phyloP scores from a whole-genome alignment of 1,140 invertebrate species.

The Cyclina sinensis region DNA sequence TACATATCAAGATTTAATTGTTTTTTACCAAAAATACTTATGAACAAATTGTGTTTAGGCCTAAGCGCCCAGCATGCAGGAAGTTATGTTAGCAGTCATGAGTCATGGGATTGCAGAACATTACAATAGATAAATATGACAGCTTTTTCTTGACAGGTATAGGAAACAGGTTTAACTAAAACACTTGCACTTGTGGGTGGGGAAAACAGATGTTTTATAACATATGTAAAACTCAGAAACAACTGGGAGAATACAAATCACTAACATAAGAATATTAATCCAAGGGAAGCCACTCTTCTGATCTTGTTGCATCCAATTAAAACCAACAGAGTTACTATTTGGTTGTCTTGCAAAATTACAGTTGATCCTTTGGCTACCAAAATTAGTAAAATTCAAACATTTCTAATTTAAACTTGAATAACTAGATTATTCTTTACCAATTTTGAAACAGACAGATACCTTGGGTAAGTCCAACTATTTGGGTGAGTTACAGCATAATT shows the following conservation, averaged over 20 bases:
- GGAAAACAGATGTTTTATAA: conserved; percentile 10
- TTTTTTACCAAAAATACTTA: not conserved
- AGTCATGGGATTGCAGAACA: not conserved
- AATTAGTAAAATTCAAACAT: no score
- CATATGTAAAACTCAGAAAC: not conserved
- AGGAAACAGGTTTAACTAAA: not conserved
- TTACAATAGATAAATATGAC: not conserved
- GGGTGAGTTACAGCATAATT: no score
- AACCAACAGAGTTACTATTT: not conserved
- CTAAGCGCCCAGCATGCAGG: not conserved
- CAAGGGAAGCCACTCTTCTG: not conserved
- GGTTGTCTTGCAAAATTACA: not conserved
- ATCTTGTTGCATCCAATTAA: not conserved
- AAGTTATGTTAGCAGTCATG: not conserved
- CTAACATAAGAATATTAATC: not conserved
- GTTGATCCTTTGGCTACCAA: no score
- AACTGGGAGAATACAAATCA: not conserved
- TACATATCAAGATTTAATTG: not conserved
- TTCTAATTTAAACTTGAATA: no score
- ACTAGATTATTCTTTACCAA: no score
- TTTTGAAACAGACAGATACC: no score
- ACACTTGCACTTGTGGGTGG: conserved; percentile 10
- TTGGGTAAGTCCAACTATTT: no score
- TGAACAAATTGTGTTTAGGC: not conserved
- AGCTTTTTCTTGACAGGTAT: not conserved